Base-by-base conservation (phyloP, 2,113 vertebrate species). In the Phodopus roborovskii region DNA sequence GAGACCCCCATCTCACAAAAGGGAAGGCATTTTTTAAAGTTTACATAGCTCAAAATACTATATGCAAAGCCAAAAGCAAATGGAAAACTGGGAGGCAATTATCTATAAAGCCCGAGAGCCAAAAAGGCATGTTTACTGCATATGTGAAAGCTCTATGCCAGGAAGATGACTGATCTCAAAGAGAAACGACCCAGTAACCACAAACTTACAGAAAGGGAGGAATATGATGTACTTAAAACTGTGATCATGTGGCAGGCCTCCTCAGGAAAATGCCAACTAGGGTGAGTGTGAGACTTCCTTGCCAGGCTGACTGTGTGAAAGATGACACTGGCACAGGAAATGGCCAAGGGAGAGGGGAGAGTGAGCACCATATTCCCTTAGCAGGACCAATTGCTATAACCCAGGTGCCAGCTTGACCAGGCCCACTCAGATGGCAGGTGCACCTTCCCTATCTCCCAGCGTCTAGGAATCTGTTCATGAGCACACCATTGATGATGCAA, bases 11-110 rank as follows among this genome's bases (percentile, higher is more conserved):
- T 62, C 81, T 83, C 8, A 15, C 42, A 82, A 82, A 92, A 88
- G 64, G 36, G 36, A 82, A 26, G 36, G 58, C n/a, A 36, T 81
- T 88, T 58, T 9, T 3, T 17, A 30, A 48, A 48, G 4, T 60
- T 56, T 92, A 11, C 79, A 48, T 26, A 86, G 45, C 19, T 81
- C 68, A 91, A 94, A 96, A 60, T 30, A 73, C 45, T 81, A 36
- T 36, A 82, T 86, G 5, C 13, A 85, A 96, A 93, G 82, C 89
- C 60, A 91, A 95, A 96, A 53, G 45, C 50, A 92, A 97, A 77
- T 85, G 19, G 70, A 19, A 90, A 95, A 68, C 26, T 62, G 53
- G 39, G 53, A 28, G 19, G 30, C 88, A 94, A 82, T 83, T 56
- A 95, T 36, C 68, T 87, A 62, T 62, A 48, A 86, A 24, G 60